Base-by-base conservation (phyloP, 2,797 vertebrate species). In the Enteromius anoplus region DNA sequence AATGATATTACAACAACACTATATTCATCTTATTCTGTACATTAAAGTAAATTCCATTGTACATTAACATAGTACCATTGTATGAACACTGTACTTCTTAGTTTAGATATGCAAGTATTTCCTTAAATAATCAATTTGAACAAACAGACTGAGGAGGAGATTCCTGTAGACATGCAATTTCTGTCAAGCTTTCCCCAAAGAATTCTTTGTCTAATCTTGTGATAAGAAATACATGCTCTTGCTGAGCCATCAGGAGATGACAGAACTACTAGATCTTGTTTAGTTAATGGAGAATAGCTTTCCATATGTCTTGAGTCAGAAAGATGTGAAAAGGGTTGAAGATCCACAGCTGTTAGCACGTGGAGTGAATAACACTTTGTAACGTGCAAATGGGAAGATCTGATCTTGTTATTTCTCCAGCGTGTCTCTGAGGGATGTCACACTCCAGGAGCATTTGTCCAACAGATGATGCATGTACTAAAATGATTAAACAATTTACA, bases 181-280 rank as follows among this genome's bases (percentile, higher is more conserved):
- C 9, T 45, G 42, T 45, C 64, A 66, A 10, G 8, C 8, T 21
- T 21, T 66, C 3, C 32, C 9, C 19, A 68, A 68, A 68, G 0
- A 10, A 68, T 68, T 68, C 4, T 73, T 73, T 19, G 12, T 53
- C 45, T 71, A 51, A 51, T 72, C 26, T 23, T 40, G 0, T 42
- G 53, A 60, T 58, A 17, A 75, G 34, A 75, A 75, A 75, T 26
- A 40, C 34, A 40, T 58, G 53, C 32, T 23, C 34, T 75, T 75
- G 3, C 34, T 60, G 73, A 75, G 53, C 21, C 12, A 4, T 75
- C 34, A 51, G 55, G 37, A 45, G 29, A 51, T 66, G 42, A 34
- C 12, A 51, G 26, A 6, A 32, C 42, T 37, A 7, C 21, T 37
- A 34, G 32, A 32, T 34, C 42, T 49, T n/a, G 29, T 78, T 19